Base-by-base conservation (phyloP, 2,888 invertebrate genomes). In the Spodoptera exigua region DNA sequence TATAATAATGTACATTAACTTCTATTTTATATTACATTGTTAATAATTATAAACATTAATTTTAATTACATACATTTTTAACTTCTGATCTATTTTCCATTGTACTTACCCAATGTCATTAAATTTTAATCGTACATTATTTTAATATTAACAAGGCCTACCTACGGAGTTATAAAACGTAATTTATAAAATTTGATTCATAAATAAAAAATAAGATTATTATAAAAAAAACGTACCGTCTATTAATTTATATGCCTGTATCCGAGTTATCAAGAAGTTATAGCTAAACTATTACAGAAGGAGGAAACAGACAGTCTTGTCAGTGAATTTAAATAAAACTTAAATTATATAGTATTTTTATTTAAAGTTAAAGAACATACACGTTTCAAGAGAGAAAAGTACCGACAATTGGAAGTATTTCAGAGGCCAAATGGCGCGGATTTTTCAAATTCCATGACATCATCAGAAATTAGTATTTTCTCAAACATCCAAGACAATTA, bases 271-370 rank as follows among this genome's bases (percentile, higher is more conserved):
- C 45, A 63, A 36, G 53, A 49, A 54, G 48, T 59, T 70, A 72
- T 16, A 61, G 48, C 48, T 63, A 69, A 57, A 54, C 41, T 54
- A 58, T 54, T 48, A 69, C 62, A 49, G 59, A 35, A 51, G 70
- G 53, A 68, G 66, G 70, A 74, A 70, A 63, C 61, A 75, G 70
- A 76, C 82, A 83, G 84, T 82, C 82, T 86, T 78, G 69, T 70
- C 60, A 69, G 80, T 78, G 74, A 88, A 88, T 89, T 89, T 86
- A 91, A 92, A 89, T 90, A 92, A 91, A 91, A 90, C 90, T 91
- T 91, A 89, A 77, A 83, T 82, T 86, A 83, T 88, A 85, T 83
- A 88, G 87, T 89, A 91, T 82, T 88, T 92, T 92, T 93, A 92
- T 93, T 90, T n/a, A 79, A 81, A 82, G 74, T 85, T 69, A 84